A percentile compares a stretch with the other conserved stretches of the same genome.
Evolutionary conservation across 2,113 vertebrate species (phyloP).

Genomic region (Erinaceus europaeus): DNA sequence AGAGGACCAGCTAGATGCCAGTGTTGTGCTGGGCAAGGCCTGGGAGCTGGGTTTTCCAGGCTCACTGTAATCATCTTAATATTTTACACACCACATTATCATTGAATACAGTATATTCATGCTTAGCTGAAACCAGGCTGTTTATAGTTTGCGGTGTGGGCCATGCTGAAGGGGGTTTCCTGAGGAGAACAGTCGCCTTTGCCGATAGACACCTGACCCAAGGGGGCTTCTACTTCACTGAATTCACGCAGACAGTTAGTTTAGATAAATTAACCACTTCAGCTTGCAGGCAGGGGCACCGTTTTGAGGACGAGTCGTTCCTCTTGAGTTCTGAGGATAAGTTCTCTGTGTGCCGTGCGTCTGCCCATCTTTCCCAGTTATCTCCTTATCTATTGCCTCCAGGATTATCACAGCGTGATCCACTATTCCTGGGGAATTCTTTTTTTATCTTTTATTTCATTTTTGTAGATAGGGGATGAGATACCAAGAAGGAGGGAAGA

Average conservation of each 20-base stretch:
- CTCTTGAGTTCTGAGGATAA: constrained; percentile 1
- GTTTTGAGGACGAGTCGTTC: not conserved
- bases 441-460: too few relatives aligned
- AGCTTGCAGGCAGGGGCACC: not conserved
- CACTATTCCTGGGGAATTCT: too few relatives aligned
- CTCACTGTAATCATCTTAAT: not conserved
- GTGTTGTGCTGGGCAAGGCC: not conserved
- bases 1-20: not conserved
- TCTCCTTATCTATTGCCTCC: too few relatives aligned
- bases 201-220: not conserved
- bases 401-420: too few relatives aligned
- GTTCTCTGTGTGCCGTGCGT: not conserved
- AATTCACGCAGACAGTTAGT: constrained; percentile 10
- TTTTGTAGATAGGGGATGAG: too few relatives aligned
- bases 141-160: not conserved
- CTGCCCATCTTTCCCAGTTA: not conserved
- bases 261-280: not conserved
- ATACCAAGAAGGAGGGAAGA: too few relatives aligned
- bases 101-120: not conserved
- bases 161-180: not conserved
- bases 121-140: not conserved
- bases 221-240: not conserved
- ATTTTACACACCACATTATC: not conserved
- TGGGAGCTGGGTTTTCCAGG: not conserved
- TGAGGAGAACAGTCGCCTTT: not conserved